phyloP scores from a whole-genome alignment of 1,140 invertebrate genomes.

The Bombus confusus region DNA sequence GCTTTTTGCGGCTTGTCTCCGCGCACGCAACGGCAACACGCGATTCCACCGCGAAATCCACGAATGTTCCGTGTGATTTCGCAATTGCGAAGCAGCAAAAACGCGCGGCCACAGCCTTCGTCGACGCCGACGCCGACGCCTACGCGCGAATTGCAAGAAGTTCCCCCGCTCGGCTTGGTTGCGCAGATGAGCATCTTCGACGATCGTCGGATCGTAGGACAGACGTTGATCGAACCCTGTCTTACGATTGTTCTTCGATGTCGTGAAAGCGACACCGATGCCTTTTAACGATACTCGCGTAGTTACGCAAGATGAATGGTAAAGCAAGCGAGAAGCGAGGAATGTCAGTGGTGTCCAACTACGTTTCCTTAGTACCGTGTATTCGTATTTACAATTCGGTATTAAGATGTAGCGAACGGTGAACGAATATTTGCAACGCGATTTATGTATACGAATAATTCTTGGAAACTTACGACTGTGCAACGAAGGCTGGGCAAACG shows the following conservation, averaged over 20 bases:
- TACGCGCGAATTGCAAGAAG: conserved; percentile 35
- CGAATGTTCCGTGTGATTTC: conserved; percentile 28
- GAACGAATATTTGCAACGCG: background rate
- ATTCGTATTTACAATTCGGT: background rate
- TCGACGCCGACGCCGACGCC: background rate
- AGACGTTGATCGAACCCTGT: background rate
- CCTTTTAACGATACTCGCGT: background rate
- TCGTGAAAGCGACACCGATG: background rate
- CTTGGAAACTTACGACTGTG: background rate
- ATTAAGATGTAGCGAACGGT: background rate
- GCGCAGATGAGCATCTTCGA: conserved; percentile 12
- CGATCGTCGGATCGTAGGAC: background rate
- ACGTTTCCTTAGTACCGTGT: background rate
- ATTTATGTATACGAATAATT: background rate
- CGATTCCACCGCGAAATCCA: conserved; percentile 38
- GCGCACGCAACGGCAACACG: conserved; percentile 38
- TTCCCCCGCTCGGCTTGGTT: background rate
- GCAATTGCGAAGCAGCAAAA: conserved; percentile 37
- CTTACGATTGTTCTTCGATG: background rate
- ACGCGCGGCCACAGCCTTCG: background rate
- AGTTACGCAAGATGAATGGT: background rate
- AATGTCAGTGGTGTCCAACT: background rate
- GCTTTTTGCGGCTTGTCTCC: conserved; percentile 43
- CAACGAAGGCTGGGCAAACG: background rate
- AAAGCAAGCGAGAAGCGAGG: background rate